Conservation (phyloP, 2,797 vertebrate species). For the Sternarchorhynchus goeldii region DNA sequence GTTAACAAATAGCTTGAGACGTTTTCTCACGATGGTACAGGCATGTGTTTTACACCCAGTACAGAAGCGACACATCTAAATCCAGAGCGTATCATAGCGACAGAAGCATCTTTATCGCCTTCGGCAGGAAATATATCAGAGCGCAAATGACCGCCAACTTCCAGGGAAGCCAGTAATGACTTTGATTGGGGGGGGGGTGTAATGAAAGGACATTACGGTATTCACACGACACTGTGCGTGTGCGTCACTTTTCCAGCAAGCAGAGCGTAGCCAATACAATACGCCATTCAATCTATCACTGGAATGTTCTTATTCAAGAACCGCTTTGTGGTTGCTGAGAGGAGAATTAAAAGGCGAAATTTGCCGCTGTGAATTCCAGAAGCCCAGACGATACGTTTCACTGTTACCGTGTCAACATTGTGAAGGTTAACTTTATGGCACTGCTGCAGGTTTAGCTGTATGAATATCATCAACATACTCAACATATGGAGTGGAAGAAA, state of each 20-base stretch:
- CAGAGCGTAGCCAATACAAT: constrained; percentile 51
- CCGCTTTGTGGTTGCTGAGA: constrained; percentile 28
- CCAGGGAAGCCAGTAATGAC: constrained; percentile 51
- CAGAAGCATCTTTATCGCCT: constrained; percentile 54
- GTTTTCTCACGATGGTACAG: constrained; percentile 2
- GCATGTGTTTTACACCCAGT: constrained; percentile 17
- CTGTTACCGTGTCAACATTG: constrained; percentile 11
- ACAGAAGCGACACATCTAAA: constrained; percentile 30
- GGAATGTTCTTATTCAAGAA: constrained; percentile 29
- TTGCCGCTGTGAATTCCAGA: constrained; percentile 12
- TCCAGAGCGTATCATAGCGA: constrained; percentile 38
- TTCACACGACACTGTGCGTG: constrained; percentile 48
- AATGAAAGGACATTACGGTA: constrained; percentile 54
- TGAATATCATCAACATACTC: too few species aligned
- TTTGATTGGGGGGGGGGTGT: constrained; percentile 50
- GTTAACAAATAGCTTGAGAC: background rate
- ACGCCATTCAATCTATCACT: constrained; percentile 43
- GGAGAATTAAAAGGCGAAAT: constrained; percentile 43
- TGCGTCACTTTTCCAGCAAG: constrained; percentile 47
- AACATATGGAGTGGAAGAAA: too few species aligned
- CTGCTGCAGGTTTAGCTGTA: too few species aligned
- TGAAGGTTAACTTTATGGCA: too few species aligned
- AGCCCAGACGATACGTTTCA: constrained; percentile 16
- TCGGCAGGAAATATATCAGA: constrained; percentile 42
- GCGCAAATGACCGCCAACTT: constrained; percentile 54